Evolutionary conservation across 2,888 invertebrate genomes (phyloP).

Genomic region (Pammene aurita): DNA sequence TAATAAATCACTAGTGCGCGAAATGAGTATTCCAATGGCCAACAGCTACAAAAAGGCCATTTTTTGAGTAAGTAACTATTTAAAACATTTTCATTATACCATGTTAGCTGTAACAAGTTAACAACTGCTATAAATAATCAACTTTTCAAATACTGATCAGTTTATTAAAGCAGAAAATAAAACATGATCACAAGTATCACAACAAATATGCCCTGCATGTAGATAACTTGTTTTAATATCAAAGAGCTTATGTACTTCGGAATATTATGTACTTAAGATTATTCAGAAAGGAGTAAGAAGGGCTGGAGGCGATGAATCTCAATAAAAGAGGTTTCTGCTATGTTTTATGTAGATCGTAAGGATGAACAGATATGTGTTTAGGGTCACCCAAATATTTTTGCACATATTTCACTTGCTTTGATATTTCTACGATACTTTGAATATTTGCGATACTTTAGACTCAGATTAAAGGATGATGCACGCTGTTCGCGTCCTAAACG

Average conservation of each 20-base stretch:
- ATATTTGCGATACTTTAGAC: too few relatives aligned
- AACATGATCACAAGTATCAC: background rate
- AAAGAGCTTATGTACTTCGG: background rate
- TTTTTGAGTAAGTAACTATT: too few relatives aligned
- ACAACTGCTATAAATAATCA: too few relatives aligned
- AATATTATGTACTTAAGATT: background rate
- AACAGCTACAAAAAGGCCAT: too few relatives aligned
- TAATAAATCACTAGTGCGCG: too few relatives aligned
- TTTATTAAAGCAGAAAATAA: background rate
- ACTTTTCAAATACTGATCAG: background rate
- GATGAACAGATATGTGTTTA: background rate
- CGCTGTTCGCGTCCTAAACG: too few relatives aligned
- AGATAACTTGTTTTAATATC: background rate
- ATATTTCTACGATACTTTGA: too few relatives aligned
- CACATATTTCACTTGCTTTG: background rate
- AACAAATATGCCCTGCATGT: too few relatives aligned
- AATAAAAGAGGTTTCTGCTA: conserved; percentile 13
- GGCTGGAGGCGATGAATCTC: conserved; percentile 30
- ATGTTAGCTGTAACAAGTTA: too few relatives aligned
- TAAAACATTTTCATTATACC: too few relatives aligned
- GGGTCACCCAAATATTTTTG: background rate
- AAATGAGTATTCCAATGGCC: too few relatives aligned
- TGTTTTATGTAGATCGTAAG: background rate
- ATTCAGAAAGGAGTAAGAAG: background rate
- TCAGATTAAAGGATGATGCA: too few relatives aligned